A percentile compares a stretch with the other conserved stretches of the same genome.
Conservation (phyloP, 2,888 invertebrate species). For the Erebia aethiops region DNA sequence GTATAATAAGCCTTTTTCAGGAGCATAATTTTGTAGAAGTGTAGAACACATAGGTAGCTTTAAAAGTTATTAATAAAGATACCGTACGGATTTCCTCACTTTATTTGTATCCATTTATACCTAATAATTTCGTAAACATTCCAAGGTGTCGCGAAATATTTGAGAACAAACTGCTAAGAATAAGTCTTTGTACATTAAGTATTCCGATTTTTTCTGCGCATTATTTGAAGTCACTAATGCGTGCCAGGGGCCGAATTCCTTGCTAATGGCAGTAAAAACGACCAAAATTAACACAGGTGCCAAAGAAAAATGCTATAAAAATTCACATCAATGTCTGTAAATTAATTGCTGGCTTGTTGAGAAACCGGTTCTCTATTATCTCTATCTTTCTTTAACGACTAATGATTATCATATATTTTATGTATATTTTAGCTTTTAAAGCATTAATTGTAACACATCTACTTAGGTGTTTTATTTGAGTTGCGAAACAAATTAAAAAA, state of each 20-base stretch:
- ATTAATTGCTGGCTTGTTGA: not conserved
- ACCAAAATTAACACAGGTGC: not conserved
- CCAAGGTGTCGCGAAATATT: not conserved
- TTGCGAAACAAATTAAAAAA: no score
- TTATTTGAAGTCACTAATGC: constrained; percentile 10
- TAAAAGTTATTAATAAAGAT: no score
- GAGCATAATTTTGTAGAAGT: no score
- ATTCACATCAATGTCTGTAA: not conserved
- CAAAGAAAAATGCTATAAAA: not conserved
- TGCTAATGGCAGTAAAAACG: constrained; percentile 2
- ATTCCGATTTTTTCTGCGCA: not conserved
- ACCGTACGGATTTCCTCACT: no score
- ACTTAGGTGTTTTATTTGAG: no score
- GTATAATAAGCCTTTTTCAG: no score
- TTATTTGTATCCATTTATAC: not conserved
- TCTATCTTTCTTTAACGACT: no score
- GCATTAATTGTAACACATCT: no score
- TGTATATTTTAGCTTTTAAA: no score
- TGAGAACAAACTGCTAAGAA: not conserved
- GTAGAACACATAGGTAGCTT: no score
- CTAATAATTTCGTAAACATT: not conserved
- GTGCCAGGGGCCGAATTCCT: not conserved
- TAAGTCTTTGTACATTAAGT: not conserved
- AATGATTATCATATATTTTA: no score
- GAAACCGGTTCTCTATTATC: not conserved